A percentile compares a stretch with the other conserved stretches of the same genome.
Conservation (phyloP, 92 coral and sea anemone species). For the Actinostola sp. region DNA sequence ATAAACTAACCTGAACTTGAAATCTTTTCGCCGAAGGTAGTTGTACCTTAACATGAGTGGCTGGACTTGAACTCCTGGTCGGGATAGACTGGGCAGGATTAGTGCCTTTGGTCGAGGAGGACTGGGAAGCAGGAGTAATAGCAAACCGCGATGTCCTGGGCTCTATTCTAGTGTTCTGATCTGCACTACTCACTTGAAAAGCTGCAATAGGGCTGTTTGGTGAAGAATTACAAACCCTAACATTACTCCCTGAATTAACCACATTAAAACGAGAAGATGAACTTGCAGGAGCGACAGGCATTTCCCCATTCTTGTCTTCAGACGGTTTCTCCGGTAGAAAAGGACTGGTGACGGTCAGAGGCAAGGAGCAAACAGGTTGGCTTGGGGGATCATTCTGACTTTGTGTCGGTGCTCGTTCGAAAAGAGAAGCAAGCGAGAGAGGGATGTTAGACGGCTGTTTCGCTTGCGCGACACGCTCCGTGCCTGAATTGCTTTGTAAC, state of each 20-base stretch:
- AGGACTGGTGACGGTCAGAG: neutral
- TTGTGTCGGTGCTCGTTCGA: neutral
- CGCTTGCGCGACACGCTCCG: conserved; percentile 4
- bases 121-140: conserved; percentile 10
- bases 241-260: neutral
- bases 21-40: conserved; percentile 2
- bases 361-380: neutral
- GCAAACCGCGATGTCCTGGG: conserved; percentile 28
- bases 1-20: too few relatives aligned
- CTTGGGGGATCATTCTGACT: neutral
- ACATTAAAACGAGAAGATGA: conserved; percentile 8
- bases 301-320: neutral
- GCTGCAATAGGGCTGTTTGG: neutral
- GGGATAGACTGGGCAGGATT: conserved; percentile 8
- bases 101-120: neutral
- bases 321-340: neutral
- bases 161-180: neutral
- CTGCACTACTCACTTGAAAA: neutral
- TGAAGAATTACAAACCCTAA: neutral
- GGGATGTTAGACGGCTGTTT: conserved; percentile 7
- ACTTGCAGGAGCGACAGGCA: too few relatives aligned
- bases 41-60: neutral
- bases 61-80: neutral
- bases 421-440: conserved; percentile 5
- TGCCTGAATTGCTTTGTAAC: conserved; percentile 8